These are phyloP conservation scores for Ahaetulla prasina DNA, from an alignment of 2,113 vertebrate species.

Conservation along the genomic window DNA sequence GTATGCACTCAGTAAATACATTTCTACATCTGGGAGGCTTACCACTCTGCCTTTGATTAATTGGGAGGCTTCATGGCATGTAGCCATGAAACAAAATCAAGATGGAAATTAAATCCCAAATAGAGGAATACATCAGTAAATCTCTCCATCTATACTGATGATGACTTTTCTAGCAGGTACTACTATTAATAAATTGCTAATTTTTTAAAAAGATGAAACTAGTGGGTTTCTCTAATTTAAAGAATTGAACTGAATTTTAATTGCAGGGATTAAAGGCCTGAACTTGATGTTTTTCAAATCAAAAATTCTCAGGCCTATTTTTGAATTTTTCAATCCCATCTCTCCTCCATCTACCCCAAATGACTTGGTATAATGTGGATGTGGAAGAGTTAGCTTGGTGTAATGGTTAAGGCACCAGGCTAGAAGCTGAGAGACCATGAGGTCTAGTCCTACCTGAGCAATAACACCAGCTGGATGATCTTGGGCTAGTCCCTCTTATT, in stretches of 20 bases:
- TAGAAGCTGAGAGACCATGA: neutral
- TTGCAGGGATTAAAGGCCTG: neutral
- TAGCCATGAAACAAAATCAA: neutral
- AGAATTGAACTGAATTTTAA: neutral
- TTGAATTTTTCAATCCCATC: neutral
- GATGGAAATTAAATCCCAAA: neutral
- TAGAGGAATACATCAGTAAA: neutral
- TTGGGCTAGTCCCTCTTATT: neutral
- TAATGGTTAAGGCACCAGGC: neutral
- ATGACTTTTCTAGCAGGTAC: neutral
- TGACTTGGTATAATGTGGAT: neutral
- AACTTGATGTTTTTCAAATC: neutral
- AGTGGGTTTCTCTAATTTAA: neutral
- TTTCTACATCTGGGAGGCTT: neutral
- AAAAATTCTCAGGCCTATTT: neutral
- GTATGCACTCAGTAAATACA: neutral
- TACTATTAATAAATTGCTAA: neutral
- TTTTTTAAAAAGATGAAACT: neutral
- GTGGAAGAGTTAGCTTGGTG: neutral
- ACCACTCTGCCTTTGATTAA: slow-evolving; percentile 5
- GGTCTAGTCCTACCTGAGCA: neutral
- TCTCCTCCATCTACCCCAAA: neutral
- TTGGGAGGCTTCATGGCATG: neutral
- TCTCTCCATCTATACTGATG: neutral
- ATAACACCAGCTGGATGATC: neutral